A percentile compares a stretch with the other conserved stretches of the same genome.
Conservation (phyloP, 2,888 invertebrate genomes). For the Drosophila diplacantha region DNA sequence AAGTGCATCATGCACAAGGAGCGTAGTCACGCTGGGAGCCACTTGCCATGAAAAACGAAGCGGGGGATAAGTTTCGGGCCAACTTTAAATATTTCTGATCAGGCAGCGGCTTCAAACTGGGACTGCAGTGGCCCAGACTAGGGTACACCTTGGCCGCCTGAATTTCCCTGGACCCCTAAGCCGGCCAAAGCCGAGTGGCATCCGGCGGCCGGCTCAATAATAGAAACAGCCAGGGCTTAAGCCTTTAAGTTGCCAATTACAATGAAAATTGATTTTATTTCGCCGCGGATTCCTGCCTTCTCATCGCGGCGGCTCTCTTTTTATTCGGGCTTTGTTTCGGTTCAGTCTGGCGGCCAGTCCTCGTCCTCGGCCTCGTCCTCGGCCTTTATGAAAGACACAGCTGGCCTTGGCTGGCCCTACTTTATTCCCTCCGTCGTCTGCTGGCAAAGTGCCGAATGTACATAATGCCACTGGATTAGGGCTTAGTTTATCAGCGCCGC, state of each 20-base stretch:
- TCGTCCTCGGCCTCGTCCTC: no score
- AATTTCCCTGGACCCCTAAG: not conserved
- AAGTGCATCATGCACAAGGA: constrained; percentile 23
- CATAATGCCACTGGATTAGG: constrained; percentile 69
- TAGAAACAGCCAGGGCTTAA: constrained; percentile 52
- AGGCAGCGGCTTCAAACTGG: not conserved
- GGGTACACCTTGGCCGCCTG: constrained; percentile 12
- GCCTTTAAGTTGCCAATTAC: constrained; percentile 68
- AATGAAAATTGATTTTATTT: constrained; percentile 67
- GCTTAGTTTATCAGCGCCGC: constrained; percentile 70
- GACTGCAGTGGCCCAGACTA: not conserved
- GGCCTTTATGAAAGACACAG: constrained; percentile 44
- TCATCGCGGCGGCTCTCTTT: constrained; percentile 7
- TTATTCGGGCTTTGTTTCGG: constrained; percentile 26
- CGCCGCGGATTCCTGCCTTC: constrained; percentile 13
- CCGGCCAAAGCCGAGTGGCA: constrained; percentile 17
- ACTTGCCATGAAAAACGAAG: not conserved
- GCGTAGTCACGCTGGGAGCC: not conserved
- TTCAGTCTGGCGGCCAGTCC: constrained; percentile 14
- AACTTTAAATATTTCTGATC: no score
- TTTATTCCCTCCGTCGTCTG: constrained; percentile 33
- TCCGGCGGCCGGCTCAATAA: constrained; percentile 45
- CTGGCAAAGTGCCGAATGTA: constrained; percentile 69
- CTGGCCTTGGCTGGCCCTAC: constrained; percentile 24
- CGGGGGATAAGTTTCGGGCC: no score